Evolutionary conservation across 2,113 vertebrate species (phyloP), one percentile per base, ranked within the genome.

Genomic region (Apodemus sylvaticus): DNA sequence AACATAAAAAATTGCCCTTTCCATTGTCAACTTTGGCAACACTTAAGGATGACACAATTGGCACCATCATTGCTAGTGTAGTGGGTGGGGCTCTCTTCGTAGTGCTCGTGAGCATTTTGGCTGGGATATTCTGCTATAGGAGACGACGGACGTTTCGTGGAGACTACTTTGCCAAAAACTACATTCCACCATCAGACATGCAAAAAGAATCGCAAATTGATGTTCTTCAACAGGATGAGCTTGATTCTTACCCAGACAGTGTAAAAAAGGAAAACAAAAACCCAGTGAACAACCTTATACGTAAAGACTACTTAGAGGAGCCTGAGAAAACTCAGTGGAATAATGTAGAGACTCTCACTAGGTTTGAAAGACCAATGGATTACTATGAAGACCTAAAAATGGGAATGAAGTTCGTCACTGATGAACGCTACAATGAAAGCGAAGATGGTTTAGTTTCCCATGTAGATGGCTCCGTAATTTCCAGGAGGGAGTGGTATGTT

Each of bases 141-240:
- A 99, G 99, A 98, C 99, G 99, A 91, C 98, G 99, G 97, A 99
- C 99, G 95, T 99, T 99, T 98, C 98, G 99, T 64, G 99, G 99
- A 51, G 99, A 99, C 98, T 99, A 99, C 98, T 99, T 99, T 98
- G 99, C 99, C 98, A 99, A 99, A 98, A 99, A 99, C 98, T 99
- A 99, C 99, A 98, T 99, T 98, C 99, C 99, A 92, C 99, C 99
- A 0, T 99, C 99, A 34, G 99, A 99, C 98, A 99, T 99, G 99
- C 99, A 99, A 88, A 99, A 99, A 98, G 99, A 99, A 97, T 99
- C 99, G 53, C 99, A 99, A 94, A 99, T 99, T 98, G 99, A 99
- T 97, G 99, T 99, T 94, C 99, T 99, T 96, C 99, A 99, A 97
- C 99, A 99, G 48, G 99, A 99, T 93, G 99, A 99, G 98, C 98